phyloP scores from a whole-genome alignment of 2,113 vertebrate species.

The Abramis brama region DNA sequence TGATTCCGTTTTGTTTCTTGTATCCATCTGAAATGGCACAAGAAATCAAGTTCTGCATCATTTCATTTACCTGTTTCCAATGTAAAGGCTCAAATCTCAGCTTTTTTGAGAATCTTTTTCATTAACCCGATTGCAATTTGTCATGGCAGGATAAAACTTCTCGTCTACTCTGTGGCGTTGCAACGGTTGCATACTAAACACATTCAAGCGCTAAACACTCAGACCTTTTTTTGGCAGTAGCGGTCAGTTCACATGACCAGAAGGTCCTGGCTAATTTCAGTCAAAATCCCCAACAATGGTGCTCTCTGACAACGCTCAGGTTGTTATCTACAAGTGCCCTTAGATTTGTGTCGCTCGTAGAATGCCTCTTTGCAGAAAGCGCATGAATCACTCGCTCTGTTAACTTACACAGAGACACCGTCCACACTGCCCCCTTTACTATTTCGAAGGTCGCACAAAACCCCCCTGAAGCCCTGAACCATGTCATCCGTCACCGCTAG shows the following conservation, averaged over 20 bases:
- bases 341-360: slow-evolving; percentile 48
- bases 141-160: not conserved
- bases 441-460: slow-evolving; percentile 38
- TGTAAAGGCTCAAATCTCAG: not conserved
- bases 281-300: slow-evolving; percentile 48
- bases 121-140: not conserved
- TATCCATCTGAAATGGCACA: not conserved
- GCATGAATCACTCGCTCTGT: slow-evolving; percentile 54
- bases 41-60: not conserved
- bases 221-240: slow-evolving; percentile 15
- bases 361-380: slow-evolving; percentile 49
- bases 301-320: slow-evolving; percentile 49
- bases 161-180: not conserved
- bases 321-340: slow-evolving; percentile 59
- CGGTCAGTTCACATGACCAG: slow-evolving; percentile 52
- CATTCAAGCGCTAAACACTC: not conserved
- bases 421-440: slow-evolving; percentile 33
- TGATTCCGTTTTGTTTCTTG: slow-evolving; percentile 9
- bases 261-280: slow-evolving; percentile 45
- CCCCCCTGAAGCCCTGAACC: slow-evolving; percentile 47
- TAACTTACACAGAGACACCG: slow-evolving; percentile 42
- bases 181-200: not conserved
- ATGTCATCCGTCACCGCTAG: slow-evolving; percentile 55
- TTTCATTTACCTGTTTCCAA: not conserved
- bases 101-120: not conserved